Percentiles rank a stretch among this genome's conserved stretches.
phyloP scores from a whole-genome alignment of 2,797 vertebrate genomes.

The Naso thynnoides region DNA sequence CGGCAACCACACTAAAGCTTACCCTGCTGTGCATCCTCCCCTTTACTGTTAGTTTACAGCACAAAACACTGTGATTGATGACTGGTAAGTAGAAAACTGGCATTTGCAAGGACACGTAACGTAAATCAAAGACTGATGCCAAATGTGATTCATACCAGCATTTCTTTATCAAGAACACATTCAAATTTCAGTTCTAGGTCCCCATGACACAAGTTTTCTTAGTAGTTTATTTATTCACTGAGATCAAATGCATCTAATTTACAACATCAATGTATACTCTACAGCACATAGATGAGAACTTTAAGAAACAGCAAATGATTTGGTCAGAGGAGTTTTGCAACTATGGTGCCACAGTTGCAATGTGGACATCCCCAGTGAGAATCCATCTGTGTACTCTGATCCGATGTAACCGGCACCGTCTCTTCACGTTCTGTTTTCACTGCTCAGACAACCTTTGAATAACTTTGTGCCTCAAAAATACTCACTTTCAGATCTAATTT shows the following conservation, averaged over 20 bases:
- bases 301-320: slow-evolving; percentile 21
- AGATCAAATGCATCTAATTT: neutral
- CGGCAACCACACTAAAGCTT: slow-evolving; percentile 25
- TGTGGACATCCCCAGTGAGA: slow-evolving; percentile 8
- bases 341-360: slow-evolving; percentile 11
- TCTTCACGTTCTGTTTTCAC: slow-evolving; percentile 23
- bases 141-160: slow-evolving; percentile 10
- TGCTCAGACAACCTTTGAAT: neutral
- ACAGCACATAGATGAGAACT: neutral
- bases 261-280: neutral
- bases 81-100: slow-evolving; percentile 12
- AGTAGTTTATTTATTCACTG: neutral
- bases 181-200: neutral
- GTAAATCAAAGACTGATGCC: slow-evolving; percentile 11
- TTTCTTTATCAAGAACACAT: slow-evolving; percentile 5
- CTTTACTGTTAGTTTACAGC: slow-evolving; percentile 8
- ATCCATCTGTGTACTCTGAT: slow-evolving; percentile 10
- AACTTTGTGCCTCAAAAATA: neutral
- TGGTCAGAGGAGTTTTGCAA: neutral
- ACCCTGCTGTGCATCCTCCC: slow-evolving; percentile 14
- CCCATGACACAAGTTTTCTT: neutral
- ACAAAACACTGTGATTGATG: slow-evolving; percentile 7
- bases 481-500: neutral
- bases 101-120: slow-evolving; percentile 3
- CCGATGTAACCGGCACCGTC: slow-evolving; percentile 23